Conservation (phyloP, 1,140 invertebrate species). For the Danaus plexippus region DNA sequence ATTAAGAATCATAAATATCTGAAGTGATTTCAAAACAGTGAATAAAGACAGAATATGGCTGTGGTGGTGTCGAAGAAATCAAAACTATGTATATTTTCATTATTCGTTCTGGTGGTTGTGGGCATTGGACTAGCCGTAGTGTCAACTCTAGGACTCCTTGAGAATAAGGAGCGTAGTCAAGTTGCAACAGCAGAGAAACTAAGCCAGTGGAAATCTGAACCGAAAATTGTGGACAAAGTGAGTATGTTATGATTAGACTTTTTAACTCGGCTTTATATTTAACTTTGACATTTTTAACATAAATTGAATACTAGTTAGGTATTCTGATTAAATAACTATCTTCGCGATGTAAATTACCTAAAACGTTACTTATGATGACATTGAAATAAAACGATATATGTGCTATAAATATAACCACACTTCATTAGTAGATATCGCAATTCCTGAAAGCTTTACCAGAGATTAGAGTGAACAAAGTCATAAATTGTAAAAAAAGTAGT, state of each 20-base stretch:
- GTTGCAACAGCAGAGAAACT: slow-evolving; percentile 40
- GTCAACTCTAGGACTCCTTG: slow-evolving; percentile 70
- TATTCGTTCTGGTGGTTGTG: slow-evolving; percentile 68
- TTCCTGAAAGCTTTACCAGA: too few species aligned
- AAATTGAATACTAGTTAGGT: too few species aligned
- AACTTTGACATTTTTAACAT: too few species aligned
- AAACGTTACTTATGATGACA: too few species aligned
- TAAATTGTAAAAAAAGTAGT: too few species aligned
- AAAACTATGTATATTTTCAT: slow-evolving; percentile 71
- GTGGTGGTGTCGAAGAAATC: slow-evolving; percentile 74
- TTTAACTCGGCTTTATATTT: too few species aligned
- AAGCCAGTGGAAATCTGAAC: slow-evolving; percentile 37
- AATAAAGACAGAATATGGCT: slow-evolving; percentile 64
- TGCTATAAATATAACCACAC: too few species aligned
- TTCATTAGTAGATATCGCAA: too few species aligned
- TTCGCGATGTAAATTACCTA: too few species aligned
- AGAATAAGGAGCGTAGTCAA: slow-evolving; percentile 28
- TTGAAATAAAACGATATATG: too few species aligned
- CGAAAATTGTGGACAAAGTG: slow-evolving; percentile 32
- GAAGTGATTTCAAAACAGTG: slow-evolving; percentile 8
- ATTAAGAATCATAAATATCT: not conserved
- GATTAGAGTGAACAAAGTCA: too few species aligned
- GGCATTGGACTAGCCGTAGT: slow-evolving; percentile 71
- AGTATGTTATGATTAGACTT: slow-evolving; percentile 19
- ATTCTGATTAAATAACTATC: too few species aligned